These are phyloP conservation scores for Elymnias hypermnestra DNA, from an alignment of 1,140 invertebrate genomes.

Conservation along the genomic window DNA sequence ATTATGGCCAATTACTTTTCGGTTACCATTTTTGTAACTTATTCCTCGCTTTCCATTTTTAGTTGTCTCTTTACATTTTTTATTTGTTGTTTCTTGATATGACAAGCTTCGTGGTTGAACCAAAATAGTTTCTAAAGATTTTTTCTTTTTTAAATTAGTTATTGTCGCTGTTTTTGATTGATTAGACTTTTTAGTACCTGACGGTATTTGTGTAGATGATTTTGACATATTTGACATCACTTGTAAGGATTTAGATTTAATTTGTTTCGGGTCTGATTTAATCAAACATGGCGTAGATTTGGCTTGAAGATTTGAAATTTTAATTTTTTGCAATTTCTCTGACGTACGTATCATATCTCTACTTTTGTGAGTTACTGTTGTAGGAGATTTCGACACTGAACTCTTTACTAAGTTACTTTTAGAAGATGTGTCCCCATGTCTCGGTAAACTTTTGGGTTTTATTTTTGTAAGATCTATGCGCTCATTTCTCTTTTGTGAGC, in stretches of 20 bases:
- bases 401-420: slow-evolving; percentile 3
- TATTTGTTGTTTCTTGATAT: slow-evolving; percentile 43
- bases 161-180: slow-evolving; percentile 54
- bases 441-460: slow-evolving; percentile 28
- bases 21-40: slow-evolving; percentile 25
- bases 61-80: slow-evolving; percentile 42
- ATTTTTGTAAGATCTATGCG: slow-evolving; percentile 49
- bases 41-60: slow-evolving; percentile 31
- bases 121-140: slow-evolving; percentile 46
- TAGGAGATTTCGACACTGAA: not conserved
- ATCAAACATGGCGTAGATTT: slow-evolving; percentile 45
- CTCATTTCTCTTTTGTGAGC: slow-evolving; percentile 67
- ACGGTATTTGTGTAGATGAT: slow-evolving; percentile 46
- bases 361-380: slow-evolving; percentile 46
- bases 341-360: slow-evolving; percentile 65
- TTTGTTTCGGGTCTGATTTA: slow-evolving; percentile 29
- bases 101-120: slow-evolving; percentile 39
- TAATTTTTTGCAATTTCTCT: slow-evolving; percentile 61
- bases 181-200: slow-evolving; percentile 36
- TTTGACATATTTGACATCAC: slow-evolving; percentile 44
- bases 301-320: slow-evolving; percentile 37
- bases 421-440: not conserved
- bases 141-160: slow-evolving; percentile 60
- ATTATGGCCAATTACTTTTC: no score
- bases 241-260: slow-evolving; percentile 37